Evolutionary conservation across 2,888 invertebrate genomes (phyloP).

Genomic region (Helobdella robusta): DNA sequence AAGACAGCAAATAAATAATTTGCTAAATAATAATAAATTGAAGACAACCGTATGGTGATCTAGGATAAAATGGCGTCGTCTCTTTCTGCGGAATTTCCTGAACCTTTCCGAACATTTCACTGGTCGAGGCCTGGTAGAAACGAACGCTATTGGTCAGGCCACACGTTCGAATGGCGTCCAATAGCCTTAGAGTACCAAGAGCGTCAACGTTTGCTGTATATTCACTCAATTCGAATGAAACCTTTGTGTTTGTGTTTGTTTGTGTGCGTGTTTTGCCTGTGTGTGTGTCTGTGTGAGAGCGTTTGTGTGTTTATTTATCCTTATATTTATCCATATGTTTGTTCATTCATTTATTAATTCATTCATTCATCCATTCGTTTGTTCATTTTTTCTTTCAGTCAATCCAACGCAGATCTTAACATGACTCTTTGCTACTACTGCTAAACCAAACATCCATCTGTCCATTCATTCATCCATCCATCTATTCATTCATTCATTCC

Average conservation of each 20-base stretch:
- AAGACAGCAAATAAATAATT: no score
- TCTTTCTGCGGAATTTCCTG: conserved; percentile 50
- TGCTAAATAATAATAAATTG: no score
- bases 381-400: no score
- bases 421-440: no score
- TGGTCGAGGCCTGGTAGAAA: conserved; percentile 50
- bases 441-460: no score
- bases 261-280: no score
- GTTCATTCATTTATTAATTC: no score
- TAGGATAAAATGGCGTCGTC: conserved; percentile 50
- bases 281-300: no score
- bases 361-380: no score
- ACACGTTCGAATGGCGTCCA: conserved; percentile 49
- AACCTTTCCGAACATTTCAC: conserved; percentile 50
- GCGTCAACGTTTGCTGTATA: conserved; percentile 80
- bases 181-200: conserved; percentile 46
- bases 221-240: conserved; percentile 93
- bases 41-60: conserved; percentile 49
- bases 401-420: no score
- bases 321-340: no score
- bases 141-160: conserved; percentile 41
- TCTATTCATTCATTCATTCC: neutral
- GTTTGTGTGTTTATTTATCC: no score
- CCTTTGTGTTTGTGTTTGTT: conserved; percentile 53
- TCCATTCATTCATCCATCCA: neutral